Conservation (phyloP, 30 jellyfish, hydroid and myxozoan species). For the Pseudorhiza aurosa region DNA sequence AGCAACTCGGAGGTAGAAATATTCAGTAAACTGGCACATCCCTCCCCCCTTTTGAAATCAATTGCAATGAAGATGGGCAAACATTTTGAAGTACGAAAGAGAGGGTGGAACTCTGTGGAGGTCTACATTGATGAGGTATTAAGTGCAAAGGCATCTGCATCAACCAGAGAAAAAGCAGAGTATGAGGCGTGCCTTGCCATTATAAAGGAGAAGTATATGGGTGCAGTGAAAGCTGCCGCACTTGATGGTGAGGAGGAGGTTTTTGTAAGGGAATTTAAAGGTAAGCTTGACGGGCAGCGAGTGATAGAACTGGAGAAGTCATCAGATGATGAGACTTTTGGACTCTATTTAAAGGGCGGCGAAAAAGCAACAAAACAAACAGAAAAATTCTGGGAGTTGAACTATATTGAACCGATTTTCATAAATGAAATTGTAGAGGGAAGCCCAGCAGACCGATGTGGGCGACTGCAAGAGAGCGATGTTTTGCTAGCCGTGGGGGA, state of each 20-base stretch:
- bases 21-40: slow-evolving; percentile 62
- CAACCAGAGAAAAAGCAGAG: slow-evolving; percentile 45
- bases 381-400: slow-evolving; percentile 43
- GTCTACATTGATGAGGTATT: slow-evolving; percentile 16
- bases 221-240: slow-evolving; percentile 13
- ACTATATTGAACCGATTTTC: slow-evolving; percentile 53
- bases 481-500: slow-evolving; percentile 70
- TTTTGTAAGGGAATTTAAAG: slow-evolving; percentile 26
- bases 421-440: slow-evolving; percentile 55
- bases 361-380: slow-evolving; percentile 50
- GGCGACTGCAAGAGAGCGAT: slow-evolving; percentile 62
- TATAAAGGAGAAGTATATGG: neutral
- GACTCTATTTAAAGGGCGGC: slow-evolving; percentile 68
- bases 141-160: slow-evolving; percentile 36
- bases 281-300: slow-evolving; percentile 46
- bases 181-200: slow-evolving; percentile 40
- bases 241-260: slow-evolving; percentile 12
- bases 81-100: slow-evolving; percentile 30
- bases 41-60: slow-evolving; percentile 18
- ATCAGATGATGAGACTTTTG: slow-evolving; percentile 38
- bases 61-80: slow-evolving; percentile 3
- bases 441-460: slow-evolving; percentile 57
- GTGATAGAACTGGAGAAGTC: slow-evolving; percentile 14
- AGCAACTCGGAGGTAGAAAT: neutral
- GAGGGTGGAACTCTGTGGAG: slow-evolving; percentile 23